Percentiles rank a stretch among this genome's conserved stretches.
phyloP scores from a whole-genome alignment of 2,113 vertebrate genomes.

The Larimichthys polyactis region DNA sequence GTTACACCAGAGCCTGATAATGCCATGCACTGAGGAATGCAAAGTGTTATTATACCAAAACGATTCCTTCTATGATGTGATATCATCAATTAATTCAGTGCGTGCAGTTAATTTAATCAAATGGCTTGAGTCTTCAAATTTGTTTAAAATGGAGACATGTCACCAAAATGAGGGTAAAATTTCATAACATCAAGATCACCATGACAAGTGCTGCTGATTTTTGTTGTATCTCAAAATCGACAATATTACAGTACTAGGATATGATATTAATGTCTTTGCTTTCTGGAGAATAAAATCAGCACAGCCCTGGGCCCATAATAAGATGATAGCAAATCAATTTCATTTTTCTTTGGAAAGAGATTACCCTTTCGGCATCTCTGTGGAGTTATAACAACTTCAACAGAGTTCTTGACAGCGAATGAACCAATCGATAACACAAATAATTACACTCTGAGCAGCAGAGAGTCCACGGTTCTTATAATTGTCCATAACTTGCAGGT shows the following conservation, averaged over 20 bases:
- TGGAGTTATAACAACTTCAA: neutral
- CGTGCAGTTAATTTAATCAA: neutral
- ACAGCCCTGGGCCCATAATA: neutral
- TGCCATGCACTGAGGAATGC: neutral
- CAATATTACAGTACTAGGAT: neutral
- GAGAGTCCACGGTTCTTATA: constrained; percentile 9
- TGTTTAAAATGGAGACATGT: neutral
- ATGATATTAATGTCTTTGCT: neutral
- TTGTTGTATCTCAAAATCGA: neutral
- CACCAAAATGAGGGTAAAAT: neutral
- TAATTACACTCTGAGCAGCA: constrained; percentile 6
- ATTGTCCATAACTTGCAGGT: neutral
- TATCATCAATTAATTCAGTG: neutral
- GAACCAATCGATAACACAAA: constrained; percentile 27
- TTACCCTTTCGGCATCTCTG: constrained; percentile 2
- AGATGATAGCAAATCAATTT: constrained; percentile 13
- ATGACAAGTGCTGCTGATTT: neutral
- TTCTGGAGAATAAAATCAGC: neutral
- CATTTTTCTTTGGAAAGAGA: constrained; percentile 19
- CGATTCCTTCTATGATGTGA: neutral
- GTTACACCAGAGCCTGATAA: neutral
- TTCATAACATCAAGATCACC: constrained; percentile 12
- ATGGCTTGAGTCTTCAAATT: neutral
- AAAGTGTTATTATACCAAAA: neutral
- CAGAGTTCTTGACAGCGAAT: constrained; percentile 17